Conservation (phyloP, 2,113 vertebrate genomes). For the Cervus canadensis region DNA sequence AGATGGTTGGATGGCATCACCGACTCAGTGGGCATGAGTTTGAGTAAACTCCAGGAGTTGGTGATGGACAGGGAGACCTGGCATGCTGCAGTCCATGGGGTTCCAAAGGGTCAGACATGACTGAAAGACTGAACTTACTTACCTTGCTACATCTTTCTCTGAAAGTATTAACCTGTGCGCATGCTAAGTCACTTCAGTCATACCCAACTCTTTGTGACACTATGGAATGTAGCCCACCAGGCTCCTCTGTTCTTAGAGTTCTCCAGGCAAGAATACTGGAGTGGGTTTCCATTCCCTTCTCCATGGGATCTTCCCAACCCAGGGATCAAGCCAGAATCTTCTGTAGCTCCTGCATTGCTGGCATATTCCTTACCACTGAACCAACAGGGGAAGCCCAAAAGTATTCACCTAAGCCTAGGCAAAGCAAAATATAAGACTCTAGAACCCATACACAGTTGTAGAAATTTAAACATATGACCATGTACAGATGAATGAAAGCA, state of each 20-base stretch:
- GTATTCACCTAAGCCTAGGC: background rate
- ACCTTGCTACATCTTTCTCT: background rate
- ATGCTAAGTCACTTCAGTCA: background rate
- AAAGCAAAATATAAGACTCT: background rate
- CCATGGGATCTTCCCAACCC: background rate
- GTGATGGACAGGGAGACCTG: background rate
- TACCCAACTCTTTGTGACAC: background rate
- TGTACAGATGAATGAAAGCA: background rate
- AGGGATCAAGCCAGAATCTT: background rate
- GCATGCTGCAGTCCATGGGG: background rate
- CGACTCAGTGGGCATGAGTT: background rate
- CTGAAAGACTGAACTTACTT: background rate
- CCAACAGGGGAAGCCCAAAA: background rate
- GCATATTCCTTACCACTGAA: background rate
- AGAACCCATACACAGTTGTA: background rate
- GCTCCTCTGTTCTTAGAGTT: background rate
- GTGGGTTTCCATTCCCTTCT: background rate
- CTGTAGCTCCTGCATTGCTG: background rate
- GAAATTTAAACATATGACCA: background rate
- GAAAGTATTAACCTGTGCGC: background rate
- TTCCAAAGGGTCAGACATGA: background rate
- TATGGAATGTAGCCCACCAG: background rate
- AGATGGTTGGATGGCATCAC: background rate
- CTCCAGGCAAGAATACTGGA: background rate
- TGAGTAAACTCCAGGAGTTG: background rate